phyloP scores from a whole-genome alignment of 2,797 vertebrate species.

The Sebastes wilsoni region DNA sequence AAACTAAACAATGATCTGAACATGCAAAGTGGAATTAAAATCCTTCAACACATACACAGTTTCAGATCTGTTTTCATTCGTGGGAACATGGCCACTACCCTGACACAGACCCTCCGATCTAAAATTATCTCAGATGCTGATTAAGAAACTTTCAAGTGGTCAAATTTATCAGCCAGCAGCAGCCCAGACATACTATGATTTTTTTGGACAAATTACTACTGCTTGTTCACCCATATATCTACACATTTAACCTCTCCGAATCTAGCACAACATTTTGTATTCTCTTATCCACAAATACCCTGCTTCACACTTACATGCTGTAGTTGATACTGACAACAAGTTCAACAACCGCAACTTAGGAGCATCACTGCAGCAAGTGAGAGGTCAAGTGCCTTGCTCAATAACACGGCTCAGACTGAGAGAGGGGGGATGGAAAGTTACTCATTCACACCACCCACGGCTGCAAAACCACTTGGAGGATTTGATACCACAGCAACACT shows the following conservation, averaged over 20 bases:
- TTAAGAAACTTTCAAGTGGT: not conserved
- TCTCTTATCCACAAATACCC: not conserved
- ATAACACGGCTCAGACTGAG: not conserved
- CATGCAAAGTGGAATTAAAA: not conserved
- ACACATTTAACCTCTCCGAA: not conserved
- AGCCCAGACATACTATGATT: not conserved
- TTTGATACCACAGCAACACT: not conserved
- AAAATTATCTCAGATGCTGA: not conserved
- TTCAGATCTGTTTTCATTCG: not conserved
- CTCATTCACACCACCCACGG: conserved; percentile 21
- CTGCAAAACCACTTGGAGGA: conserved; percentile 14
- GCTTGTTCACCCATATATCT: not conserved
- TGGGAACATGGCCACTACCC: not conserved
- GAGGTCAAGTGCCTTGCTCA: not conserved
- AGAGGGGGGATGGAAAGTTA: not conserved
- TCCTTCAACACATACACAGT: not conserved
- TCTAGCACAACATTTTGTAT: not conserved
- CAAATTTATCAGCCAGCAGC: not conserved
- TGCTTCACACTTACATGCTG: not conserved
- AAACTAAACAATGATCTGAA: not conserved
- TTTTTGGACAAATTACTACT: not conserved
- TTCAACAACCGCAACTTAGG: no score
- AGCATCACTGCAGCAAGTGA: not conserved
- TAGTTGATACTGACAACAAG: not conserved
- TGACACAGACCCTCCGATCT: not conserved